phyloP scores from a whole-genome alignment of 2,888 invertebrate species.

The Eupithecia inturbata region DNA sequence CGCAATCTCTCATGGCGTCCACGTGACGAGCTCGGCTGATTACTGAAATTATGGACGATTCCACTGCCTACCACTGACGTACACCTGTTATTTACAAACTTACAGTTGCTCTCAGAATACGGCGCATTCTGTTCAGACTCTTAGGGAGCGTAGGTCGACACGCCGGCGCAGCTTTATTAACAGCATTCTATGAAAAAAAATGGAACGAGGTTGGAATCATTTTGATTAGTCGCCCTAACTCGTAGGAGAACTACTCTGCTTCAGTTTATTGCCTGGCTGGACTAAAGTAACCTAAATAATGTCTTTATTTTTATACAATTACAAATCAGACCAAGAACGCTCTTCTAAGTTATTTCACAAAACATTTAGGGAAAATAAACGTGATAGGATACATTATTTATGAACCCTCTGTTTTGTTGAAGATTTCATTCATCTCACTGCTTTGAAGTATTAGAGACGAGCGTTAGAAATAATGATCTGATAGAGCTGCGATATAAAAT shows the following conservation, averaged over 20 bases:
- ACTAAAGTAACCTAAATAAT: not conserved
- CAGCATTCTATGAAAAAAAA: not conserved
- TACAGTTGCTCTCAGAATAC: not conserved
- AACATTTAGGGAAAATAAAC: not conserved
- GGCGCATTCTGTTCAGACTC: not conserved
- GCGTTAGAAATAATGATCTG: not conserved
- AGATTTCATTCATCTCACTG: not conserved
- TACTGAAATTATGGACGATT: constrained; percentile 24
- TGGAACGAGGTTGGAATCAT: not conserved
- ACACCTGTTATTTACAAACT: not conserved
- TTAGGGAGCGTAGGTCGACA: not conserved
- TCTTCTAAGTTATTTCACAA: not conserved
- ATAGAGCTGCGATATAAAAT: not conserved
- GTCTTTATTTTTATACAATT: too few relatives aligned
- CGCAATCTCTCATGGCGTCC: not conserved
- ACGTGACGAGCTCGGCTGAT: not conserved
- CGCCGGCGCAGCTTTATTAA: not conserved
- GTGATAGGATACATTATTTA: not conserved
- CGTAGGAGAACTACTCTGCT: not conserved
- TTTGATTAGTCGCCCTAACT: not conserved
- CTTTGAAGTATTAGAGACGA: not conserved
- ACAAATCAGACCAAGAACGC: not conserved
- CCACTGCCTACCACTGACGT: not conserved
- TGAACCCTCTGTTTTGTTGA: not conserved
- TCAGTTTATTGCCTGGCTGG: not conserved